phyloP scores from a whole-genome alignment of 2,888 invertebrate genomes.

The Dynastes tityus region DNA sequence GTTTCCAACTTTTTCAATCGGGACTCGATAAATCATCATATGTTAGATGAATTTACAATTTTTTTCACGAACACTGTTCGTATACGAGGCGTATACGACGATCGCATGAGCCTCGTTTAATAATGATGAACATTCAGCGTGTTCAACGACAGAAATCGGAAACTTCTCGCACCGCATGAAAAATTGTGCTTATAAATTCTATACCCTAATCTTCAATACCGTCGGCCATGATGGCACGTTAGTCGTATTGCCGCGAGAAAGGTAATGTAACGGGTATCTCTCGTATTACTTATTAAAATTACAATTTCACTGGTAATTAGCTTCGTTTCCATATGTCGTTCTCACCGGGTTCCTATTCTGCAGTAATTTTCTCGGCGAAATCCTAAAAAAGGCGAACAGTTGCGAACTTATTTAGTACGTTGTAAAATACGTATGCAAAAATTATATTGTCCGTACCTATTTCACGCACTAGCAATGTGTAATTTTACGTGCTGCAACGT shows the following conservation, averaged over 20 bases:
- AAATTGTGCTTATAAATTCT: slow-evolving; percentile 26
- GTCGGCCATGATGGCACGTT: not conserved
- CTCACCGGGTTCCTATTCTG: not conserved
- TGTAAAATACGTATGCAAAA: too few relatives aligned
- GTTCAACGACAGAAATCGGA: slow-evolving; percentile 38
- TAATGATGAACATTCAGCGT: slow-evolving; percentile 35
- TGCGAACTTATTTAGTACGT: not conserved
- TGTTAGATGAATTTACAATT: too few relatives aligned
- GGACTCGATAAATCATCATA: too few relatives aligned
- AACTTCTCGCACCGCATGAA: slow-evolving; percentile 8
- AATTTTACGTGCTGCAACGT: too few relatives aligned
- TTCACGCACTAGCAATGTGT: not conserved
- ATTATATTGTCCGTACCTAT: not conserved
- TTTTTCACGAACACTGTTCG: too few relatives aligned
- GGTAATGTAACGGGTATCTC: slow-evolving; percentile 9
- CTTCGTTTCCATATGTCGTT: slow-evolving; percentile 14
- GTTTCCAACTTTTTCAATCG: too few relatives aligned
- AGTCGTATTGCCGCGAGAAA: not conserved
- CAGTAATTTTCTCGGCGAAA: not conserved
- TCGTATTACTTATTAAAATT: slow-evolving; percentile 39
- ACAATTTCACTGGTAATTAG: slow-evolving; percentile 40
- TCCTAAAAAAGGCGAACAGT: not conserved
- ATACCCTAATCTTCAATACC: slow-evolving; percentile 14
- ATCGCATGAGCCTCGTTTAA: not conserved
- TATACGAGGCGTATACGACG: not conserved